Conservation (phyloP, 2,888 invertebrate species). For the Phaedon cochleariae region DNA sequence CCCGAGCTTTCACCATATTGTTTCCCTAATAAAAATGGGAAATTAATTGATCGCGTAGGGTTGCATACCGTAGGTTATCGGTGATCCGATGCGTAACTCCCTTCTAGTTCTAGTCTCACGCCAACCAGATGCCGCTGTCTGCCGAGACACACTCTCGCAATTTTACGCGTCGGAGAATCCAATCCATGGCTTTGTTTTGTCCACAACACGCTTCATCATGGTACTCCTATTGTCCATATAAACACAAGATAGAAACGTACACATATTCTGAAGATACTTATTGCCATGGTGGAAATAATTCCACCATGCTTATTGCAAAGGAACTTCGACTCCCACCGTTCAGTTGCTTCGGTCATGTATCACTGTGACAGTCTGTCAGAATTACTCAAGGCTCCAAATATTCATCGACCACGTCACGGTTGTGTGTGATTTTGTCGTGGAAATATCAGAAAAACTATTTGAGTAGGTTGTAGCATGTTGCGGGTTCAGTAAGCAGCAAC, state of each 20-base stretch:
- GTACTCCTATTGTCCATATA: not conserved
- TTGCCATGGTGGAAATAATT: too few species aligned
- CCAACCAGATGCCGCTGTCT: conserved; percentile 44
- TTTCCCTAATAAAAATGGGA: conserved; percentile 40
- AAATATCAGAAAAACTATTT: too few species aligned
- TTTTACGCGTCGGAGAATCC: conserved; percentile 47
- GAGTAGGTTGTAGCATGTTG: too few species aligned
- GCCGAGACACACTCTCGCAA: conserved; percentile 45
- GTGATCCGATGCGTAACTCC: conserved; percentile 28
- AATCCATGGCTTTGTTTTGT: conserved; percentile 37
- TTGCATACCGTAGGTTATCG: conserved; percentile 6
- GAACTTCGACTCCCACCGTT: too few species aligned
- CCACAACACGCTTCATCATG: conserved; percentile 33
- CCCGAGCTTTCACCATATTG: conserved; percentile 32
- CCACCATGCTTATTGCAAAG: too few species aligned
- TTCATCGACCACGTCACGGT: too few species aligned
- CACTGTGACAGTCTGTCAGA: too few species aligned
- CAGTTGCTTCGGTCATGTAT: too few species aligned
- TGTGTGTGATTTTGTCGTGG: too few species aligned
- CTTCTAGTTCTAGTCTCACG: conserved; percentile 34
- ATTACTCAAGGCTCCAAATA: too few species aligned
- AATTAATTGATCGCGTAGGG: conserved; percentile 35
- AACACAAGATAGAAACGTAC: not conserved
- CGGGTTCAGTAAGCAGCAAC: too few species aligned
- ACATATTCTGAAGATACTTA: too few species aligned